phyloP scores from a whole-genome alignment of 2,113 vertebrate species.

The Ondatra zibethicus region DNA sequence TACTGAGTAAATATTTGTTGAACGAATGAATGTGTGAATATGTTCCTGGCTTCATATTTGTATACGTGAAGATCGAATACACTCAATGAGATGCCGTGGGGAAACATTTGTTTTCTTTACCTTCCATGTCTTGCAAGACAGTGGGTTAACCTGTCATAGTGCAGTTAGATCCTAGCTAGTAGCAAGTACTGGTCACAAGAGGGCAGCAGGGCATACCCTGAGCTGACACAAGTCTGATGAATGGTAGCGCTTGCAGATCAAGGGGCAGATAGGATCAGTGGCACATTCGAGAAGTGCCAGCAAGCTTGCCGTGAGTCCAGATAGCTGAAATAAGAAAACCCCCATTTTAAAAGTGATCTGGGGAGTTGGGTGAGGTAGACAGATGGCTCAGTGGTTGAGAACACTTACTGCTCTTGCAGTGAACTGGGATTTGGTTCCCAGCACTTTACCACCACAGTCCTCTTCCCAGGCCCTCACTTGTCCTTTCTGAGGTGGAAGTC shows the following conservation, averaged over 20 bases:
- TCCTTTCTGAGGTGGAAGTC: background rate
- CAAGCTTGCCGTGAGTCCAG: background rate
- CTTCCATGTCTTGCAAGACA: background rate
- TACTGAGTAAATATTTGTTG: background rate
- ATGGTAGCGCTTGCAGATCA: background rate
- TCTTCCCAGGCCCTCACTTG: background rate
- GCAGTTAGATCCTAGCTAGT: background rate
- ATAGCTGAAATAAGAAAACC: background rate
- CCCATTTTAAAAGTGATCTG: background rate
- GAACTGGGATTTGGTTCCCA: background rate
- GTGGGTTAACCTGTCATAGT: background rate
- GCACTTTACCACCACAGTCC: background rate
- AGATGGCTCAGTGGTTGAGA: background rate
- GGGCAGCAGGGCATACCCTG: background rate
- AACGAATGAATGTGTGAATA: background rate
- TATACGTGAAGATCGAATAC: background rate
- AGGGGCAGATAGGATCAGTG: background rate
- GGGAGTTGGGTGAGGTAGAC: background rate
- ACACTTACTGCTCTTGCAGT: background rate
- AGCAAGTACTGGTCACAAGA: background rate
- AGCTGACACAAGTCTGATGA: slow-evolving; percentile 3
- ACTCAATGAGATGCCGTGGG: background rate
- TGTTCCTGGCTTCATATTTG: background rate
- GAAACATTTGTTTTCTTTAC: background rate
- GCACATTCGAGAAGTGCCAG: background rate